Conservation (phyloP, 2,113 vertebrate species). For the Aptenodytes patagonicus region DNA sequence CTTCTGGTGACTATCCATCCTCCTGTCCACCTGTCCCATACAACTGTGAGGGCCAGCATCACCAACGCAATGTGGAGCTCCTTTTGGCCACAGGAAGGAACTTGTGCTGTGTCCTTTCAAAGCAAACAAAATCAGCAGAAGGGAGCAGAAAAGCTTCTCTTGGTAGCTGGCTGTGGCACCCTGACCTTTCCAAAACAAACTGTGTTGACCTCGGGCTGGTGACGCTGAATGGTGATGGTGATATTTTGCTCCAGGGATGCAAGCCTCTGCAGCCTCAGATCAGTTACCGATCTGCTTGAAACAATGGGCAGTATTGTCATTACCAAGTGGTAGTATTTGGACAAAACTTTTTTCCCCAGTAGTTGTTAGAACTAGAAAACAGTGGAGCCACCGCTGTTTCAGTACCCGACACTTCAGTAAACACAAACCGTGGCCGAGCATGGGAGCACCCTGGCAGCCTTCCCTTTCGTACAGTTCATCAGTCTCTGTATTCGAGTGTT, state of each 20-base stretch:
- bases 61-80: rapidly evolving
- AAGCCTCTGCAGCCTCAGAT: neutral
- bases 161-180: neutral
- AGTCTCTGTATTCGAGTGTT: neutral
- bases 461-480: neutral
- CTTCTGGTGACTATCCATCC: neutral
- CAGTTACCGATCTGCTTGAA: neutral
- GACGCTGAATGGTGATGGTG: neutral
- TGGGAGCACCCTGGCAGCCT: neutral
- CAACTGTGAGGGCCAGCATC: neutral
- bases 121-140: neutral
- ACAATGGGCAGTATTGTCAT: neutral
- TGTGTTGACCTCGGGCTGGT: neutral
- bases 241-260: neutral
- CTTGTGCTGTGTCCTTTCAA: neutral
- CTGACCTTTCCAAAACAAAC: neutral
- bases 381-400: neutral
- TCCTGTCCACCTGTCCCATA: neutral
- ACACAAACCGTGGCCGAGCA: neutral
- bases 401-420: neutral
- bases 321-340: neutral
- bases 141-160: neutral
- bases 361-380: neutral
- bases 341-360: neutral
- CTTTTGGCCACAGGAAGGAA: neutral